Base-by-base conservation (phyloP, 2,113 vertebrate species). In the Jaculus jaculus region DNA sequence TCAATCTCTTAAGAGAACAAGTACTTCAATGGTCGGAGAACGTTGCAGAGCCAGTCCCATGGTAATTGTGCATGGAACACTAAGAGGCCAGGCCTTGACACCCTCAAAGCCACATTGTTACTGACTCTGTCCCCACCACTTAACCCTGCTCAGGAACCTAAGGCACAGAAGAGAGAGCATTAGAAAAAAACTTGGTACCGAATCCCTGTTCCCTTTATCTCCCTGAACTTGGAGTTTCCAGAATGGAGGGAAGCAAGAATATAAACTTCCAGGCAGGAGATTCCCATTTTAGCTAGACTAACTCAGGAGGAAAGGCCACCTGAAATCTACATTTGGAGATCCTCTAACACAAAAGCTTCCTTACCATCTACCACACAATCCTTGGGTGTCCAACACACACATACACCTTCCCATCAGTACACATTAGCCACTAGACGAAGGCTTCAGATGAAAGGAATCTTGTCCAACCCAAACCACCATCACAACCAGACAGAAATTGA, bases 351-450 rank as follows among this genome's bases (percentile, higher is more conserved):
- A 61, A 78, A 94, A 78, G 47, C 24, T 5, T 1, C 90, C 37
- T 2, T 18, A 51, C 18, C 37, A n/a, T 13, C 26, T 12, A 47
- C 20, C 0, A 0, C 17, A 12, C 23, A 34, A 0, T 69, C n/a
- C n/a, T 21, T 65, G 21, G 6, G 21, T 32, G 85, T 3, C 23
- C 2, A 34, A 5, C 16, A 28, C 34, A 42, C 34, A 39, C 60
- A 24, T 18, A 69, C 42, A 10, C 39, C 47, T 58, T 75, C 34
- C n/a, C 2, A 0, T 47, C 42, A 42, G 24, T 5, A 42, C 2
- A n/a, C 58, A 78, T 23, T 28, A 63, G 77, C 37, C 18, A 47
- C 58, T 32, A 32, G 39, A 92, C 30, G 16, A 69, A 82, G 84
- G n/a, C 2, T 17, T 91, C 84, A 51, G 34, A 21, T 3, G 18